These are phyloP conservation scores for Takifugu bimaculatus DNA, from an alignment of 2,113 vertebrate genomes.

Conservation along the genomic window DNA sequence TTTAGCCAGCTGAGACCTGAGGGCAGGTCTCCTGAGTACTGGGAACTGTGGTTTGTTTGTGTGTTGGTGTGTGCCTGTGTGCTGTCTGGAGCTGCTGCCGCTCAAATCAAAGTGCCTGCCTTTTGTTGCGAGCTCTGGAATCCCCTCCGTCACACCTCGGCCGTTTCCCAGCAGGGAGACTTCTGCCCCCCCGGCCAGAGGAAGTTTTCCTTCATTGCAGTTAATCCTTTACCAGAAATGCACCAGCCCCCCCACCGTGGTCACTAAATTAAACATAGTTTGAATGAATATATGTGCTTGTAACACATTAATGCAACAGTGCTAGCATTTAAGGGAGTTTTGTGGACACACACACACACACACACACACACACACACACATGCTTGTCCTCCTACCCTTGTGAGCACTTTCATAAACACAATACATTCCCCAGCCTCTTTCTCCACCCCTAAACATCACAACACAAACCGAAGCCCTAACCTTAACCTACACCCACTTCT, in stretches of 20 bases:
- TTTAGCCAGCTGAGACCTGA: conserved; percentile 57
- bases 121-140: conserved; percentile 71
- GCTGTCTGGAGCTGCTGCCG: conserved; percentile 51
- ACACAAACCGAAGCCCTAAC: too few species aligned
- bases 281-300: too few species aligned
- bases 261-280: conserved; percentile 6
- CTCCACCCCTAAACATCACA: too few species aligned
- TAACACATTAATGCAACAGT: too few species aligned
- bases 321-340: too few species aligned
- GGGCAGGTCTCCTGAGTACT: conserved; percentile 55
- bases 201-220: conserved; percentile 49
- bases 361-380: neutral
- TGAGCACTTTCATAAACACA: too few species aligned
- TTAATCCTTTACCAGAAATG: conserved; percentile 56
- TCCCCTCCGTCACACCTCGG: conserved; percentile 62
- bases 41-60: conserved; percentile 38
- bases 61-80: conserved; percentile 23
- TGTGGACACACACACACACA: neutral
- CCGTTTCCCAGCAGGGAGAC: conserved; percentile 49
- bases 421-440: too few species aligned
- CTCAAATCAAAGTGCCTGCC: conserved; percentile 67
- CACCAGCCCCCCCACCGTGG: conserved; percentile 3
- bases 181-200: conserved; percentile 31
- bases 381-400: too few species aligned
- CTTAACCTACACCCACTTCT: too few species aligned